Evolutionary conservation across 2,888 invertebrate species (phyloP), one percentile per base, ranked within the genome.

Genomic region (Hydriomena furcata): DNA sequence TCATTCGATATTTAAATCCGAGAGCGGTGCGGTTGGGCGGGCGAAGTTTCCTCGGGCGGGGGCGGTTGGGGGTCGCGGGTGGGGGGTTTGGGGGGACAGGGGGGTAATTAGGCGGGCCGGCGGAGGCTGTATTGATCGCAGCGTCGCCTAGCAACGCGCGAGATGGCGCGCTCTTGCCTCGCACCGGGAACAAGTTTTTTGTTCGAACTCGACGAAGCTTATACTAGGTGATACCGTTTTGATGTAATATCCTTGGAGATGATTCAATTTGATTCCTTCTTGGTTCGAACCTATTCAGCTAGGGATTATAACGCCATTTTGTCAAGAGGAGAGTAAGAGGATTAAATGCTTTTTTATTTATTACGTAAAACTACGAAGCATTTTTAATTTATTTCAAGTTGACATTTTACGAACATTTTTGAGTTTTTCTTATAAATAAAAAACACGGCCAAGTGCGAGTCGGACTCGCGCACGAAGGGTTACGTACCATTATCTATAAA

Each of bases 81-180:
- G 54, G 62, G 55, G 61, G 53, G 58, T n/a, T n/a, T 52, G 49
- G 52, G 45, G 57, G 65, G 11, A 57, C 58, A 64, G 72, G 65
- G 71, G 73, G 82, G 84, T 87, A 90, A 90, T 90, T 89, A 89
- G 87, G 89, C 82, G 84, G 82, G 87, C 89, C 84, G 88, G 87
- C 84, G 88, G 89, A 88, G 89, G 89, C 89, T 89, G 89, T 86
- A 89, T 89, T 82, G 89, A 89, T 89, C 89, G 79, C 71, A 55
- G 75, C 81, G 89, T 90, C 75, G 81, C 90, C 84, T 85, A 87
- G 89, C 89, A 88, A 89, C 89, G 83, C 76, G 79, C 68, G 87
- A 85, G 88, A 88, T 84, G 86, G 84, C 86, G 82, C 79, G 72
- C 77, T 79, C 78, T 71, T 73, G 79, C 73, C 80, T 77, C 79